Percentiles rank a stretch among this genome's conserved stretches.
Evolutionary conservation across 2,797 vertebrate species (phyloP).

Genomic region (Cynodonichthys magdalenae): DNA sequence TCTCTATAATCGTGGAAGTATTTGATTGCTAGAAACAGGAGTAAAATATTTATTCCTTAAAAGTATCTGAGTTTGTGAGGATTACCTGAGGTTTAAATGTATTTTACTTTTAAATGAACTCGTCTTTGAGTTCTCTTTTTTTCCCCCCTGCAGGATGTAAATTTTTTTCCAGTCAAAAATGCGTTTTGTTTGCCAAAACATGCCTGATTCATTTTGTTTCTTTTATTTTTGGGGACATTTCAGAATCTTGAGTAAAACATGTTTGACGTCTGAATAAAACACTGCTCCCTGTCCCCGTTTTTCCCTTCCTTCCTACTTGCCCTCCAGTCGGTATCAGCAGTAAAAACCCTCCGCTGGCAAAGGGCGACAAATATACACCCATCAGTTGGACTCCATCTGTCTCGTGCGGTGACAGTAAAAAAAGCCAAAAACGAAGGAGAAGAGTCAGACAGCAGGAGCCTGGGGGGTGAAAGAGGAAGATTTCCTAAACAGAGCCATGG

Average conservation of each 20-base stretch:
- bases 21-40: background rate
- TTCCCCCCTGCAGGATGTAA: too few relatives aligned
- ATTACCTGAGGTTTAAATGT: background rate
- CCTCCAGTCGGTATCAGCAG: slow-evolving; percentile 64
- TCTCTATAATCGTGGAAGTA: background rate
- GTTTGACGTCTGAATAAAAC: slow-evolving; percentile 44
- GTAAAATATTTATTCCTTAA: background rate
- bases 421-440: slow-evolving; percentile 32
- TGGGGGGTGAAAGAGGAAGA: slow-evolving; percentile 10
- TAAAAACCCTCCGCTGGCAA: slow-evolving; percentile 60
- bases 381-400: slow-evolving; percentile 53
- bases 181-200: background rate
- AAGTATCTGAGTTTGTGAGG: background rate
- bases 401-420: slow-evolving; percentile 51
- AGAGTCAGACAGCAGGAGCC: slow-evolving; percentile 44
- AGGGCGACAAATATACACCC: slow-evolving; percentile 72
- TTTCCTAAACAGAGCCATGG: slow-evolving; percentile 46
- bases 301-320: slow-evolving; percentile 3
- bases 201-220: slow-evolving; percentile 1
- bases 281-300: slow-evolving; percentile 8
- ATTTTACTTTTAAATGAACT: background rate
- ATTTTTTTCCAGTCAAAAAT: background rate
- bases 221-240: slow-evolving; percentile 36
- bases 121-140: background rate
- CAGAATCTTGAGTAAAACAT: slow-evolving; percentile 26